Evolutionary conservation across 2,113 vertebrate species (phyloP), one percentile per base, ranked within the genome.

Genomic region (Ceratotherium simum): DNA sequence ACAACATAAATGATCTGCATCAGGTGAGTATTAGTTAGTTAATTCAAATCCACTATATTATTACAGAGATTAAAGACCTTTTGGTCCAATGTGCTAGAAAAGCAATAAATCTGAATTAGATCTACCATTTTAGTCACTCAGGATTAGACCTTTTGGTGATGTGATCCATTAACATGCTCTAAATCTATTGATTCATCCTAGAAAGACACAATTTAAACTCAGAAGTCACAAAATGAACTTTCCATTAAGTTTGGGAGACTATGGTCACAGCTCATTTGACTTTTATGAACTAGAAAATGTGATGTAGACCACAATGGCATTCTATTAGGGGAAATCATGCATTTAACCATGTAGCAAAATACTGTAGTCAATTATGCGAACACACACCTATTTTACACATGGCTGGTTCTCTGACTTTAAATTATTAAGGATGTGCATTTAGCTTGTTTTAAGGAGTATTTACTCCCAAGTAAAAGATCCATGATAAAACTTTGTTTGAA

Each of bases 241-340:
- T 98, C 95, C 98, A 98, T 99, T 99, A 98, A 98, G 98, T 98
- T 98, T 96, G 98, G 98, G 97, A 98, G 98, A 97, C 96, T 97
- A 58, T 98, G 97, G 99, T 98, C 98, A 99, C 99, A 99, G 98
- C 98, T 99, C 98, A 99, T 99, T 99, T 98, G 98, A 89, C 98
- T 98, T 98, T 98, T 98, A 98, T 99, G 98, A 98, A 98, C 98
- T 98, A 98, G 98, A 99, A 99, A 99, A 99, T 98, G 98, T 97
- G 98, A 98, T 99, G 98, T 97, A 88, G 97, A 82, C 97, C 98
- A 98, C 98, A 98, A 94, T 98, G 97, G 97, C 98, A 98, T 98
- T 99, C 98, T 98, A 94, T 99, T 99, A 98, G 98, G 96, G 98
- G 98, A 98, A 99, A 98, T 98, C 98, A 98, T 98, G 98, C 98